A percentile compares a stretch with the other conserved stretches of the same genome.
These are phyloP conservation scores for Acronicta alni DNA, from an alignment of 2,888 invertebrate species.

Conservation along the genomic window DNA sequence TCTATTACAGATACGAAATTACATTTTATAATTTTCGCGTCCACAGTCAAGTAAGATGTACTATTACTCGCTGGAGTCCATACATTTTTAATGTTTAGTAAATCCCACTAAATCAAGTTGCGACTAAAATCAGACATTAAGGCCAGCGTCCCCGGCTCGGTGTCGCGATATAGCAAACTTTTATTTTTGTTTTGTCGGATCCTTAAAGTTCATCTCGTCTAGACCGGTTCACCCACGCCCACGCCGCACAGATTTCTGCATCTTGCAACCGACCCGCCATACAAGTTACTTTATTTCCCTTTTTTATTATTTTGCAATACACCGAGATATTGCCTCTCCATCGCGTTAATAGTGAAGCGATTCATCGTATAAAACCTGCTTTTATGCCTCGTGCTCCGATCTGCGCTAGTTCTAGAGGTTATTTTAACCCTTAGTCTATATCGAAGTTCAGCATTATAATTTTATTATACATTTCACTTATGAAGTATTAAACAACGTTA, in stretches of 20 bases:
- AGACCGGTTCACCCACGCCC: conserved; percentile 87
- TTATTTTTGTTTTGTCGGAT: conserved; percentile 84
- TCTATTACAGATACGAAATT: conserved; percentile 12
- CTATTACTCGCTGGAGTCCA: conserved; percentile 5
- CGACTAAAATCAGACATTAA: conserved; percentile 74
- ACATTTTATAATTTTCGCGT: conserved; percentile 15
- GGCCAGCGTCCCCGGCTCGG: conserved; percentile 71
- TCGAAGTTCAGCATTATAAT: conserved; percentile 6
- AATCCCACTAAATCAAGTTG: conserved; percentile 60
- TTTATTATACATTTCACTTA: conserved; percentile 1
- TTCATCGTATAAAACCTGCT: conserved; percentile 64
- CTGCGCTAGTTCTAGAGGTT: conserved; percentile 34
- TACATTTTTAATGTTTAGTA: conserved; percentile 49
- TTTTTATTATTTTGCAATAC: conserved; percentile 86
- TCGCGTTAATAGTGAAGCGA: conserved; percentile 79
- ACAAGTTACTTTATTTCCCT: conserved; percentile 85
- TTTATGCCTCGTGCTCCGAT: conserved; percentile 58
- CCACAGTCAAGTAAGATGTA: conserved; percentile 6
- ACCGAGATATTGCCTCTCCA: conserved; percentile 77
- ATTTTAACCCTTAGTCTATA: conserved; percentile 38
- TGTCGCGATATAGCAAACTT: conserved; percentile 79
- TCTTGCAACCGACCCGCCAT: conserved; percentile 86
- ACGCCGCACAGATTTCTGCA: conserved; percentile 88
- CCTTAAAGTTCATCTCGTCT: conserved; percentile 88
- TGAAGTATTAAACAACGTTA: background rate